Evolutionary conservation across 2,888 invertebrate genomes (phyloP).

Genomic region (Darwinula stevensoni): DNA sequence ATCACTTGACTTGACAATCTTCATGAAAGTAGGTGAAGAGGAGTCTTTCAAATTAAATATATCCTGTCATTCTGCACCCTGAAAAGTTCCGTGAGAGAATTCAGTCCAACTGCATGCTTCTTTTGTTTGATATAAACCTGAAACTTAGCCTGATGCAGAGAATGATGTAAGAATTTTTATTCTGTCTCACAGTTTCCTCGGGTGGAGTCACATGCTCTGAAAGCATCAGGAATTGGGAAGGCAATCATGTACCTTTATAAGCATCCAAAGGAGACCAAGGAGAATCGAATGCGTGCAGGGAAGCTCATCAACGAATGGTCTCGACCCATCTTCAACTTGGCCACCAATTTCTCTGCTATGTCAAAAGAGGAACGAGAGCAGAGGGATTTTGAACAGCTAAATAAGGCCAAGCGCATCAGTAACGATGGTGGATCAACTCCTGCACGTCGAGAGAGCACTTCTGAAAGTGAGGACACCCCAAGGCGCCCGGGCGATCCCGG

Average conservation of each 20-base stretch:
- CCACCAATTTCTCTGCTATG: constrained; percentile 57
- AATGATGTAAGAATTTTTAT: neutral
- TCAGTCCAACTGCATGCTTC: too few relatives aligned
- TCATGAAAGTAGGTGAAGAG: too few relatives aligned
- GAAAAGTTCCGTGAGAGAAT: too few relatives aligned
- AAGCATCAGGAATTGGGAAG: constrained; percentile 89
- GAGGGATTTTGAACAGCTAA: constrained; percentile 61
- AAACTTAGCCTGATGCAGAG: too few relatives aligned
- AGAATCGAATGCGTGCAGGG: constrained; percentile 64
- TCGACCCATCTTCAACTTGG: constrained; percentile 82
- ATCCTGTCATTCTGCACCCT: too few relatives aligned
- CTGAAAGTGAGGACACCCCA: too few relatives aligned
- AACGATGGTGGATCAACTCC: too few relatives aligned
- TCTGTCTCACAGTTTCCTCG: constrained; percentile 42
- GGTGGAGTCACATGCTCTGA: constrained; percentile 59
- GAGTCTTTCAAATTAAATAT: too few relatives aligned
- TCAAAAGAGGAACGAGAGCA: constrained; percentile 76
- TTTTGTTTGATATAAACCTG: too few relatives aligned
- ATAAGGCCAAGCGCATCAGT: constrained; percentile 21
- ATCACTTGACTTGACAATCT: too few relatives aligned
- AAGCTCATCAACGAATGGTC: constrained; percentile 92
- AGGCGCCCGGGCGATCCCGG: constrained; percentile 71
- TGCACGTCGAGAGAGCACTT: too few relatives aligned
- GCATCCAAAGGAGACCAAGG: constrained; percentile 85
- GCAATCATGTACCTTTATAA: constrained; percentile 99